Evolutionary conservation across 2,888 invertebrate genomes (phyloP), one percentile per base, ranked within the genome.

Genomic region (Teleiodes luculella): DNA sequence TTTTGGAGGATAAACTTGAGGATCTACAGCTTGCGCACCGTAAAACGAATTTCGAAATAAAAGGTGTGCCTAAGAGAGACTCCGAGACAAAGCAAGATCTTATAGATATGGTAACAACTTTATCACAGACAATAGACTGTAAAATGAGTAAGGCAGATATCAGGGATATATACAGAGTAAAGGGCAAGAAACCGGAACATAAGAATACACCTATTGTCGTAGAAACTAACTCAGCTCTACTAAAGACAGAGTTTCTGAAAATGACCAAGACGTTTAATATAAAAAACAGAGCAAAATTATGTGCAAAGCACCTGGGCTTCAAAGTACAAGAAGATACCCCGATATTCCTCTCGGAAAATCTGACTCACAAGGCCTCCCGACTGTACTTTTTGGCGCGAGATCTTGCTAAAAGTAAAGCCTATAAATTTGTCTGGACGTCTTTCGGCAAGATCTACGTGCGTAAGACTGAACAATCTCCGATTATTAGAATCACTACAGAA

Each of bases 241-340:
- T 51, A 10, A 58, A 56, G 41, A 56, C 49, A 7, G 56, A 54
- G 3, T 18, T 56, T 3, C 11, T 58, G 1, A 48, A 43, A 16
- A 45, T 18, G 20, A 39, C 49, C 11, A 56, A 56, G 14, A 13
- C 43, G 0, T 54, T 13, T 28, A 58, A 56, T 33, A 47, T 37
- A 5, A 50, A 45, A 35, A 48, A 43, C 4, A 52, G 50, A 14
- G 3, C 33, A 10, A 58, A 54, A 31, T 28, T 58, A 30, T 49
- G 54, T 35, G 58, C 58, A 1, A 52, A 51, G 33, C 56, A 58
- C 14, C 39, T 58, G n/a, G 56, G 58, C n/a, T n/a, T n/a, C n/a
- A n/a, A n/a, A n/a, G 4, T 41, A 33, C 31, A 48, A 41, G 54
- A 52, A 36, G 20, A 43, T 24, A 49, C 49, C 6, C 49, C 49